These are phyloP conservation scores for Eudyptes chrysolophus DNA, from an alignment of 2,113 vertebrate genomes.

Conservation along the genomic window DNA sequence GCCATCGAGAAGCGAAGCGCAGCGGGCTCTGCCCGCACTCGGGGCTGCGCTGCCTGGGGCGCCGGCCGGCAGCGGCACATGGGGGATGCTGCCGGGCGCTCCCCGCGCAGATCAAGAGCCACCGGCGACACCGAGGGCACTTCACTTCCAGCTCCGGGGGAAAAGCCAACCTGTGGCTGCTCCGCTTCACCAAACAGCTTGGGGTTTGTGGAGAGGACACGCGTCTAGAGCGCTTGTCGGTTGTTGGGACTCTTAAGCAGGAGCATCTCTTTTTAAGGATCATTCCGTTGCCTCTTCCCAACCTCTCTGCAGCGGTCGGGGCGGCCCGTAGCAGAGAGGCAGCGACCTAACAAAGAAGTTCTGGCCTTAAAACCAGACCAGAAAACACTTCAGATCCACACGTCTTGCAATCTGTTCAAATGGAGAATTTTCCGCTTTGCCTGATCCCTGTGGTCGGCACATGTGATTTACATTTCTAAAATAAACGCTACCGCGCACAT, in stretches of 20 bases:
- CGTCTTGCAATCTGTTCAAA: background rate
- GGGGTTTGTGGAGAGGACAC: background rate
- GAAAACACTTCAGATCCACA: background rate
- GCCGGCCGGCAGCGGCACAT: background rate
- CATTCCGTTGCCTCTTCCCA: background rate
- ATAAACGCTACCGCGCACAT: background rate
- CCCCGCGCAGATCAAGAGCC: background rate
- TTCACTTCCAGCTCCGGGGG: background rate
- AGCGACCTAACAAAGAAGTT: background rate
- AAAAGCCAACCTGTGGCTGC: background rate
- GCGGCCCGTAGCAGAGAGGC: background rate
- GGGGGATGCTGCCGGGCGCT: background rate
- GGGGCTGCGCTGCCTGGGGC: background rate
- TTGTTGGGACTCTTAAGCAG: background rate
- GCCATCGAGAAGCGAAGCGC: background rate
- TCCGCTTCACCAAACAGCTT: background rate
- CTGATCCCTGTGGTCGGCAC: background rate
- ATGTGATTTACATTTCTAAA: conserved; percentile 55
- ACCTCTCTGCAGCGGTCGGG: background rate
- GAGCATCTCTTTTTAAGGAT: background rate
- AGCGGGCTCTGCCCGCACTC: background rate
- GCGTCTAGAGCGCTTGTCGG: background rate
- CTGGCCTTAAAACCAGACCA: background rate
- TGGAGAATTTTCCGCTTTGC: background rate
- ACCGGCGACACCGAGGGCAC: background rate